phyloP scores from a whole-genome alignment of 2,888 invertebrate species.

The Deladenus siricidicola region DNA sequence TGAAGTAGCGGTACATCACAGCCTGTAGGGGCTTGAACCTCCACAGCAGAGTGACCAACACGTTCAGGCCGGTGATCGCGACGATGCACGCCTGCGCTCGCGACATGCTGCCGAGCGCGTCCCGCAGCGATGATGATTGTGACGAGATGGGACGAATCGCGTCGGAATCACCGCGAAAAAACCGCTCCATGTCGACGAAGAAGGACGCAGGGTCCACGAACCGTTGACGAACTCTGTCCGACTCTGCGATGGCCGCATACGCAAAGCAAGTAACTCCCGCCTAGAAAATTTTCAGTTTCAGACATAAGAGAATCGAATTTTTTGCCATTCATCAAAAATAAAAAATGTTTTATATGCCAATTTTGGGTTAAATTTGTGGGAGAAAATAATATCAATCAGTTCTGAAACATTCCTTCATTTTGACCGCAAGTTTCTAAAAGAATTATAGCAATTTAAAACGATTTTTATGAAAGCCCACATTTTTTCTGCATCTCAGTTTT shows the following conservation, averaged over 20 bases:
- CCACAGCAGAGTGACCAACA: conserved; percentile 25
- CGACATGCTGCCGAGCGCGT: not conserved
- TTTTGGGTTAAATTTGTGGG: no score
- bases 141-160: not conserved
- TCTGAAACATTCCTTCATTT: no score
- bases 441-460: no score
- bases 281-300: no score
- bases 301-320: no score
- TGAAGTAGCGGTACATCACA: conserved; percentile 48
- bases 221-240: not conserved
- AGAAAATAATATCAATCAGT: no score
- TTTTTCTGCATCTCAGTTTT: no score
- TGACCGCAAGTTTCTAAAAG: no score
- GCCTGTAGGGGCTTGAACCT: conserved; percentile 30
- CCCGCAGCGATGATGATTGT: not conserved
- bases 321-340: no score
- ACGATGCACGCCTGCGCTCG: not conserved
- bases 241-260: not conserved
- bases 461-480: no score
- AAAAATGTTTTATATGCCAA: no score
- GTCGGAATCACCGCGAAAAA: not conserved
- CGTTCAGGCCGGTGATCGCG: not conserved
- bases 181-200: not conserved
- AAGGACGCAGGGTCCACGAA: not conserved
- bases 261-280: no score